Percentiles rank a stretch among this genome's conserved stretches.
Evolutionary conservation across 2,797 vertebrate species (phyloP).

Genomic region (Manis pentadactyla): DNA sequence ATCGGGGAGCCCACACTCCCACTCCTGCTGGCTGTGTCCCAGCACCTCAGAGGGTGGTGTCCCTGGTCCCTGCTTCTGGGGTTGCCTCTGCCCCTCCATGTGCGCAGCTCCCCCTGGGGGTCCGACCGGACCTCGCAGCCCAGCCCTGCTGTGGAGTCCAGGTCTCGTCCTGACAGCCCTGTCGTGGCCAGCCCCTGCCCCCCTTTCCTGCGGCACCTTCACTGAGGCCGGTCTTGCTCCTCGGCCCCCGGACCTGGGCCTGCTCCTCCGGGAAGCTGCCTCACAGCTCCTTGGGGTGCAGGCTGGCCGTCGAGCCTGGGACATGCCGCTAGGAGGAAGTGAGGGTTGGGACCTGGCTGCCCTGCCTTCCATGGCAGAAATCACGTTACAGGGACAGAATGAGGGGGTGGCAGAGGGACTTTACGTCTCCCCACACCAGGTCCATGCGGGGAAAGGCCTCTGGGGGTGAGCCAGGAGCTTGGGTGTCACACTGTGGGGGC

Average conservation of each 20-base stretch:
- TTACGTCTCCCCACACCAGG: accelerated
- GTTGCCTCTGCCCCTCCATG: too few species aligned
- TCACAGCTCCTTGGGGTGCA: neutral
- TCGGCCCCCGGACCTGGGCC: neutral
- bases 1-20: too few species aligned
- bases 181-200: neutral
- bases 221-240: neutral
- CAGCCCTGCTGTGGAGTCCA: neutral
- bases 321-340: neutral
- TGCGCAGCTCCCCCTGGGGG: too few species aligned
- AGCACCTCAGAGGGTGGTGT: too few species aligned
- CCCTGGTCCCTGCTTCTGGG: neutral
- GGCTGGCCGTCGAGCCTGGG: neutral
- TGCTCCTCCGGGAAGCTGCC: neutral
- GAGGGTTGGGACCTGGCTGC: neutral
- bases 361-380: neutral
- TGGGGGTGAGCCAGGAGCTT: neutral
- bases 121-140: too few species aligned
- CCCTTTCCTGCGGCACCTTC: neutral
- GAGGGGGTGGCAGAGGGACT: neutral
- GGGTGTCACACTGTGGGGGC: too few species aligned
- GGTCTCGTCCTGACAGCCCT: neutral
- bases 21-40: neutral
- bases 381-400: neutral
- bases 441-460: neutral